Base-by-base conservation (phyloP, 2,888 invertebrate species). In the Sphinx pinastri region DNA sequence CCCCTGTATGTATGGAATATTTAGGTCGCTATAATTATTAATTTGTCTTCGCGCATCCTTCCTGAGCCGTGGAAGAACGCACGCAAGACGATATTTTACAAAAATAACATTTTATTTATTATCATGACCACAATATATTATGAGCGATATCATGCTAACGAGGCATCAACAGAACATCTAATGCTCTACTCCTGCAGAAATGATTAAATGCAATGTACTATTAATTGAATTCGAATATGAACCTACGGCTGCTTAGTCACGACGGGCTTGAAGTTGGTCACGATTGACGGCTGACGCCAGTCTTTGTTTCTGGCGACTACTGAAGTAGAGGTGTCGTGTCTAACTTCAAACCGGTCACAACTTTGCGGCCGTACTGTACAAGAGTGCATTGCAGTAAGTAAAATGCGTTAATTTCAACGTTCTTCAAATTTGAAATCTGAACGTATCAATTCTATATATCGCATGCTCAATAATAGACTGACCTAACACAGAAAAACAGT, bases 11-110 rank as follows among this genome's bases (percentile, higher is more conserved):
- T 63, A 52, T 54, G 14, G 47, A 67, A 19, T 51, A 31, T 31
- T n/a, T 38, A 25, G 49, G 55, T 38, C 19, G 16, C 47, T 51
- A 47, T 51, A 68, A 71, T 49, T 59, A 68, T 57, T 55, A 25
- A 52, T 13, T 68, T 57, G 58, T 19, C 80, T 76, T 77, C 77
- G 75, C 74, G 73, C 80, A 76, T 77, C 77, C 74, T 77, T 84
- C 86, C 79, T 85, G 90, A 91, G 91, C 90, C 91, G 60, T 77
- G 83, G 79, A 78, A 74, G 77, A 79, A 77, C 67, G 79, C 79
- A 72, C 79, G 80, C 77, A 73, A 78, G 82, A 77, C 76, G 78
- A 83, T 31, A 55, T 52, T 31, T 68, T 67, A 66, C 67, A 70
- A 69, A 87, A 82, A 68, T 52, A 60, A 73, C 69, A 74, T 75